Base-by-base conservation (phyloP, 1,140 invertebrate genomes). In the Drosophila orena region DNA sequence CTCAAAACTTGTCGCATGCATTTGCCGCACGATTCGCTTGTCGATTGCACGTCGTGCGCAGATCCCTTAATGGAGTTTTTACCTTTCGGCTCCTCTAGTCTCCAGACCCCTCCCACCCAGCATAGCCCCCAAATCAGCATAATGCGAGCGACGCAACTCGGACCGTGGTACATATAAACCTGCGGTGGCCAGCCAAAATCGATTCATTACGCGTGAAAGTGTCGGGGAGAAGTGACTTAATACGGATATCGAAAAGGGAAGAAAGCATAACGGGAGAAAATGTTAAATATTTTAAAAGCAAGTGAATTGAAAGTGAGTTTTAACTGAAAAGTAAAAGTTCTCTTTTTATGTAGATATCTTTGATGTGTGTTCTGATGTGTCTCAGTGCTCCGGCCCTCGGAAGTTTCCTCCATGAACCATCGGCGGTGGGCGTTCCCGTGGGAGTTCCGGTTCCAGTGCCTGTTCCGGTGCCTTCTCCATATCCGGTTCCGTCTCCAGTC, bases 21-120 rank as follows among this genome's bases (percentile, higher is more conserved):
- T 88, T 88, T 78, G 79, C 61, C 59, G 79, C 83, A 86, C 83
- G 83, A 86, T 81, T 83, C 43, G 74, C 83, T 86, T 88, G 83
- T 88, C 71, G 74, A 79, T 79, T 66, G 70, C 59, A 88, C 83
- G 83, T 85, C 76, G 74, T 86, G 81, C 68, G 65, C 30, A 71
- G 81, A 49, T 77, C 74, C 74, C 65, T 68, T 88, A 88, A 88
- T 81, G 79, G 81, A 85, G 81, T 81, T 88, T 76, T 60, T 64
- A 57, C 68, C 55, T 65, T 59, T 79, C 69, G 59, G 44, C 11
- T 64, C 38, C 47, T 47, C 24, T 37, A 30, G 46, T 59, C 56
- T 47, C 57, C 27, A 50, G 15, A 55, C 53, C 47, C 50, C 44
- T 56, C 46, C 34, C n/a, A 30, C 54, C 38, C 57, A n/a, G n/a